A percentile compares a stretch with the other conserved stretches of the same genome.
Conservation (phyloP, 2,888 invertebrate species). For the Amiota communis region DNA sequence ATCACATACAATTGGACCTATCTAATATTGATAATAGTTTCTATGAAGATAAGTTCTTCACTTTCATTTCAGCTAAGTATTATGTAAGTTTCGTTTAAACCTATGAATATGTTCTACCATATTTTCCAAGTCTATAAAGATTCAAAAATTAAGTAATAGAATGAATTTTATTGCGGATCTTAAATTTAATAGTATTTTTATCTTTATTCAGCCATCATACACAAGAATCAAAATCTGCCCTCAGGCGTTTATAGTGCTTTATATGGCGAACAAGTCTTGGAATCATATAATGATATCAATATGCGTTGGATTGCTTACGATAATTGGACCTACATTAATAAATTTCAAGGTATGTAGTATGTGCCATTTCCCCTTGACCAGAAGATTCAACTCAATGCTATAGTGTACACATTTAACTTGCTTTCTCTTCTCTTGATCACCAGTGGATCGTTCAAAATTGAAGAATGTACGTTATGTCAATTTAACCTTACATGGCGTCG, state of each 20-base stretch:
- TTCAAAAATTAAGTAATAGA: too few species aligned
- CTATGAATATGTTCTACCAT: too few species aligned
- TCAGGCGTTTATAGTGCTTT: constrained; percentile 70
- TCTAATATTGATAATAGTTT: too few species aligned
- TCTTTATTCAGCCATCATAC: constrained; percentile 49
- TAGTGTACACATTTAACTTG: not conserved
- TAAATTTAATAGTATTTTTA: not conserved
- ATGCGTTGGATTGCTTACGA: constrained; percentile 88
- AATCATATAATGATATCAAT: constrained; percentile 83
- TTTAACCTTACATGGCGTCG: constrained; percentile 88
- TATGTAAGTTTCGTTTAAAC: too few species aligned
- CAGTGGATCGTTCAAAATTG: constrained; percentile 56
- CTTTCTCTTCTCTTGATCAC: not conserved
- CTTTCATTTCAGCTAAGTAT: too few species aligned
- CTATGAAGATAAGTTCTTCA: too few species aligned
- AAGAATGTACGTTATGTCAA: constrained; percentile 60
- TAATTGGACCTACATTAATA: constrained; percentile 84
- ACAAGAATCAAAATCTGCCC: constrained; percentile 57
- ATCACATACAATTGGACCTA: too few species aligned
- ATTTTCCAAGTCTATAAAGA: not conserved
- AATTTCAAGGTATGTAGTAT: constrained; percentile 78
- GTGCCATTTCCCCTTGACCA: not conserved
- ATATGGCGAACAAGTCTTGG: constrained; percentile 71
- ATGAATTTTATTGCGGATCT: not conserved
- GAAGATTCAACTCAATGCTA: not conserved